Percentiles rank a stretch among this genome's conserved stretches.
Conservation (phyloP, 2,113 vertebrate species). For the Leptobrachium ailaonicum region DNA sequence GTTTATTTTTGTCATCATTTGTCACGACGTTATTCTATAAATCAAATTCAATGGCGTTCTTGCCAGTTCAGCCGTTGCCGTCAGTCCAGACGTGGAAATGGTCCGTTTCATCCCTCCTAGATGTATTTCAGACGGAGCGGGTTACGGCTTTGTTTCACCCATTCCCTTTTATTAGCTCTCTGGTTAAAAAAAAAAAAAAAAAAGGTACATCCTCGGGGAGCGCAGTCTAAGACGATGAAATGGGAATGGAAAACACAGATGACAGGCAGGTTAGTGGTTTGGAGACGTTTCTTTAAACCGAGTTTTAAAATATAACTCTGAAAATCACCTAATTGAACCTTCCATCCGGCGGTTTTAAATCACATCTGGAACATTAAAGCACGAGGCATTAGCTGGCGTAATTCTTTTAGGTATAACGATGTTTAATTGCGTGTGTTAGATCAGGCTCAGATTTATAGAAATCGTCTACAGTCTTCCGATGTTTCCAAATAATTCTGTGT, state of each 20-base stretch:
- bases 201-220: conserved; percentile 59
- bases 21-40: conserved; percentile 84
- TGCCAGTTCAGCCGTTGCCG: conserved; percentile 77
- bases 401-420: background rate
- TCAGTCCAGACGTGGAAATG: conserved; percentile 79
- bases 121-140: conserved; percentile 79
- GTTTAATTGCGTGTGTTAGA: background rate
- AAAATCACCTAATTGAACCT: conserved; percentile 2
- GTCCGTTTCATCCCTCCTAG: conserved; percentile 81
- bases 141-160: conserved; percentile 80
- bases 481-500: background rate
- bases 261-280: conserved; percentile 54
- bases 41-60: conserved; percentile 77
- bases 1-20: conserved; percentile 90
- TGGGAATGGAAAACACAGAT: conserved; percentile 69
- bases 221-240: conserved; percentile 63
- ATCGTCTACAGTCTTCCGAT: background rate
- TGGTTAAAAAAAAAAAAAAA: conserved; percentile 54
- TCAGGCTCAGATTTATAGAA: conserved; percentile 1
- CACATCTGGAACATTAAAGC: conserved; percentile 4
- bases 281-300: background rate
- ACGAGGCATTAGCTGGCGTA: background rate
- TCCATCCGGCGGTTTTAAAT: conserved; percentile 1
- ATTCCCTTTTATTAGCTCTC: conserved; percentile 76
- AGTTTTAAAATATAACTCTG: background rate